Evolutionary conservation across 2,888 invertebrate genomes (phyloP).

Genomic region (Diarsia rubi): DNA sequence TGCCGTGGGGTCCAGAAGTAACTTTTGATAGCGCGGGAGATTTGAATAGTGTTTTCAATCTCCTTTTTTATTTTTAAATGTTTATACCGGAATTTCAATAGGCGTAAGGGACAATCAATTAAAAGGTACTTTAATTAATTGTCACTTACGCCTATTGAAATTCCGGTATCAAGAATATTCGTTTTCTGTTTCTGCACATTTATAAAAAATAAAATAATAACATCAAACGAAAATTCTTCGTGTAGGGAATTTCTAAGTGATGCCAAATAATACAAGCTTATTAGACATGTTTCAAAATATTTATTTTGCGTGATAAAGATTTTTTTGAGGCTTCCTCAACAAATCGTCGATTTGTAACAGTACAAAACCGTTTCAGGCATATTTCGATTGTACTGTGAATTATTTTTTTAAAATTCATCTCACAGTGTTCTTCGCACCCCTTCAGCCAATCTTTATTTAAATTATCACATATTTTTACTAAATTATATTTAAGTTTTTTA

Average conservation of each 20-base stretch:
- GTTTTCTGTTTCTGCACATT: too few species aligned
- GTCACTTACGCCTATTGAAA: not conserved
- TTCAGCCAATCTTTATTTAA: not conserved
- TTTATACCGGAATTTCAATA: too few species aligned
- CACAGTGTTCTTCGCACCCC: not conserved
- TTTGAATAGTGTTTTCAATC: too few species aligned
- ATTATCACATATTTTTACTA: not conserved
- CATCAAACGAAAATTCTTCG: not conserved
- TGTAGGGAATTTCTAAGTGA: not conserved
- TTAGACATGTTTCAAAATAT: not conserved
- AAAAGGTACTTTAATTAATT: too few species aligned
- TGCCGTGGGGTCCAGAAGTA: too few species aligned
- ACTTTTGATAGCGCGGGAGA: too few species aligned
- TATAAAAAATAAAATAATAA: not conserved
- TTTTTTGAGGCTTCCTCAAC: conserved; percentile 9
- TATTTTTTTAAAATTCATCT: not conserved
- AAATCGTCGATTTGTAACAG: not conserved
- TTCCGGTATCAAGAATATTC: not conserved
- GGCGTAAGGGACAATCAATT: not conserved
- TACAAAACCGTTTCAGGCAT: conserved; percentile 5
- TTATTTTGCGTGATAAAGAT: not conserved
- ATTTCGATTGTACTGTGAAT: not conserved
- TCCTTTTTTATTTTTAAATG: too few species aligned
- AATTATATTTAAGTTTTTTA: not conserved
- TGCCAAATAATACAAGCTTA: not conserved